These are phyloP conservation scores for Orthochromis indermauri DNA, from an alignment of 2,113 vertebrate species.

Conservation along the genomic window DNA sequence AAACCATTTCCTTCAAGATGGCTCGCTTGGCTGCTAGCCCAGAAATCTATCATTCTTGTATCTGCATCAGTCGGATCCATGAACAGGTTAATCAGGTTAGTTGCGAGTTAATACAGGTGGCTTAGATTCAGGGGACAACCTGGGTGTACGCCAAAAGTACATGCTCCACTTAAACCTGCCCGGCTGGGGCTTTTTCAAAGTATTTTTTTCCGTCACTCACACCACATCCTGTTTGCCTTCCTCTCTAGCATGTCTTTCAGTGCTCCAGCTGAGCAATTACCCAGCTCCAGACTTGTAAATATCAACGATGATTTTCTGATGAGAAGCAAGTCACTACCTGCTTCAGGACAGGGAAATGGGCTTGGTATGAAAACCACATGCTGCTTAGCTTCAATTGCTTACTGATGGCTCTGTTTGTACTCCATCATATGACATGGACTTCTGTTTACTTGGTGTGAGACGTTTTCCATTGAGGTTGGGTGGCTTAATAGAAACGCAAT, in stretches of 20 bases:
- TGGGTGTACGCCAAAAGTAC: constrained; percentile 1
- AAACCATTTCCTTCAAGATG: constrained; percentile 56
- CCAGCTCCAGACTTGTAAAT: constrained; percentile 35
- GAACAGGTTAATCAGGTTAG: constrained; percentile 57
- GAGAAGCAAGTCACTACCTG: constrained; percentile 32
- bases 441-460: neutral
- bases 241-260: constrained; percentile 49
- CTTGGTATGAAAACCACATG: neutral
- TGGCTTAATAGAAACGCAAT: neutral
- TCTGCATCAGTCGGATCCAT: constrained; percentile 6
- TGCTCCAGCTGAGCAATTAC: constrained; percentile 64
- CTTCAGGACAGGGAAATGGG: neutral
- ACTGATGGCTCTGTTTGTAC: neutral
- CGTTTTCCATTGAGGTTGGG: constrained; percentile 13
- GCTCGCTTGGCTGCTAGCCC: constrained; percentile 31
- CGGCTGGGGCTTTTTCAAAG: neutral
- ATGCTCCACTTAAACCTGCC: constrained; percentile 26
- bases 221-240: constrained; percentile 63
- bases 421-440: neutral
- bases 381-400: neutral
- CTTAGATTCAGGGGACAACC: constrained; percentile 12
- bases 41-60: constrained; percentile 5
- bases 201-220: constrained; percentile 3
- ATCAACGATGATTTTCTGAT: constrained; percentile 40
- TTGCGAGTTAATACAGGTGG: constrained; percentile 44